These are phyloP conservation scores for Lepus americanus DNA, from an alignment of 2,113 vertebrate species.

Conservation along the genomic window DNA sequence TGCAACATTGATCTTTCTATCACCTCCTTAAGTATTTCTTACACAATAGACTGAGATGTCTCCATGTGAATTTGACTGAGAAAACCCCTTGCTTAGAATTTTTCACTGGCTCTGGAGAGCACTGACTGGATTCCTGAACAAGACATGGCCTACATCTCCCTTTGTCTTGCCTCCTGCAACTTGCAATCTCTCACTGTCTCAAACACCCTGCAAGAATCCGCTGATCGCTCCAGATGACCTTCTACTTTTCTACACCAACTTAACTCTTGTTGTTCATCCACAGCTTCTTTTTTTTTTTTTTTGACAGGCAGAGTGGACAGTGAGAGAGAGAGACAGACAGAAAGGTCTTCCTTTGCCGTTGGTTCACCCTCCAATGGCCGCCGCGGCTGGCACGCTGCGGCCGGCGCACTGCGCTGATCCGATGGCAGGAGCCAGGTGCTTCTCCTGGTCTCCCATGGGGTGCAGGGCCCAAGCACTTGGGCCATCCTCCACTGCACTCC, in stretches of 20 bases:
- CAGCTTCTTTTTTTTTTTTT: not conserved
- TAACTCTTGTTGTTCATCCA: not conserved
- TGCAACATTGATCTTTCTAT: not conserved
- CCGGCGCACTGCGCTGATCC: too few species aligned
- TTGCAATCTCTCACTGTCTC: not conserved
- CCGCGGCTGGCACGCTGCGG: too few species aligned
- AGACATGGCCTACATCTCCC: rapidly evolving
- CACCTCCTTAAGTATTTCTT: not conserved
- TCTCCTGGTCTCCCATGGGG: too few species aligned
- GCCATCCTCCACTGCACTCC: too few species aligned
- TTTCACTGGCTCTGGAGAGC: not conserved
- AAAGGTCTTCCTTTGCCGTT: too few species aligned
- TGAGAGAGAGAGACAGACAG: too few species aligned
- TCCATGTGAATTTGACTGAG: not conserved
- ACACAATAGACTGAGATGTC: not conserved
- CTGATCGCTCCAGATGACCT: not conserved
- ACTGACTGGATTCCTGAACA: not conserved
- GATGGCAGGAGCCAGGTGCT: too few species aligned
- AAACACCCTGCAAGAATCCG: not conserved
- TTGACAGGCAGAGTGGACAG: too few species aligned
- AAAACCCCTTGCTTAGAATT: not conserved
- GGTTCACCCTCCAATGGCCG: too few species aligned
- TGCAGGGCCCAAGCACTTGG: too few species aligned
- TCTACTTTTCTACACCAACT: not conserved
- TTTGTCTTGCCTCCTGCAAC: not conserved